Conservation (phyloP, 1,140 invertebrate species). For the Aphelenchoides fujianensis region DNA sequence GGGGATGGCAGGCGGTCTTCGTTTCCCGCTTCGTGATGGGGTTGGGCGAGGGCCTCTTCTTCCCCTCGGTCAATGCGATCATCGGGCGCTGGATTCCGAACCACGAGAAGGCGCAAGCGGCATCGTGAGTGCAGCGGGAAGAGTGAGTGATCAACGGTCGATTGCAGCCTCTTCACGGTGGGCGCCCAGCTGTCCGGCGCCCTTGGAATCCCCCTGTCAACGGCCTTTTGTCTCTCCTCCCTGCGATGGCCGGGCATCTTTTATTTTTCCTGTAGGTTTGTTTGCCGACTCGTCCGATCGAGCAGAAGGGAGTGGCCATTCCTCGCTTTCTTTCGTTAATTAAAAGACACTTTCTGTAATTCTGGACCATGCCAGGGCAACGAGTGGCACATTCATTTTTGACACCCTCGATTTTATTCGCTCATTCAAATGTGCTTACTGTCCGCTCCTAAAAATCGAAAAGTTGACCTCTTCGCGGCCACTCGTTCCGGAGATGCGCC, state of each 20-base stretch:
- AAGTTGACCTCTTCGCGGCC: too few species aligned
- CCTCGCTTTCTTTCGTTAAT: background rate
- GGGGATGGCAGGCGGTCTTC: constrained; percentile 23
- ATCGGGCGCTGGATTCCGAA: constrained; percentile 21
- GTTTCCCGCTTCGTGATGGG: constrained; percentile 23
- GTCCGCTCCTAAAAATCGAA: too few species aligned
- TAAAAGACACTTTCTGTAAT: too few species aligned
- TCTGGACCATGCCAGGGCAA: too few species aligned
- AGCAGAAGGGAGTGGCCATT: too few species aligned
- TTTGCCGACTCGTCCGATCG: too few species aligned
- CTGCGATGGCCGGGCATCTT: constrained; percentile 26
- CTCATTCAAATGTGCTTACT: too few species aligned
- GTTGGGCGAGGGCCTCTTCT: constrained; percentile 22
- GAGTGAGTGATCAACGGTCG: too few species aligned
- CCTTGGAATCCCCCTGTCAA: constrained; percentile 22
- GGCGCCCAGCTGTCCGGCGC: constrained; percentile 29
- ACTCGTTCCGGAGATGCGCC: too few species aligned
- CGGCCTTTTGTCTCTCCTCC: constrained; percentile 25
- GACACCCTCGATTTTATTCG: too few species aligned
- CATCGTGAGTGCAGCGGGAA: too few species aligned
- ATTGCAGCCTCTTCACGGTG: constrained; percentile 17
- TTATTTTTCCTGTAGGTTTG: constrained; percentile 23
- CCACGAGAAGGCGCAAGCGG: constrained; percentile 16
- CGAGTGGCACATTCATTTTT: too few species aligned
- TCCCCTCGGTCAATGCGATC: constrained; percentile 23